Conservation (phyloP, 1,140 invertebrate genomes). For the Cherax destructor region DNA sequence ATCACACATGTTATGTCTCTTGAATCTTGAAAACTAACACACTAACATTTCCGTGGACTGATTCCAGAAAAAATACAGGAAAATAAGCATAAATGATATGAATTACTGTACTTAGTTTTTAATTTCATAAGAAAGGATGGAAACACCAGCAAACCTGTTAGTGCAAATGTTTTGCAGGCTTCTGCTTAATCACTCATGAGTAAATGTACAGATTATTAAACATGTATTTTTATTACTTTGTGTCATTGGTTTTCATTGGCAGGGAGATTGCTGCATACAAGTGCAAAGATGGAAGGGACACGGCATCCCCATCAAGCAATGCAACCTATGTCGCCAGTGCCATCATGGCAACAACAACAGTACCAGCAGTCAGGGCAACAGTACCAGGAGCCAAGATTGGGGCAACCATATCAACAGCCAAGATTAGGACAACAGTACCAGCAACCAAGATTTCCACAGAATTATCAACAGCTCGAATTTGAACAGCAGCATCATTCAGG, state of each 20-base stretch:
- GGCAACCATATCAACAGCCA: neutral
- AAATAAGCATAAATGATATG: no score
- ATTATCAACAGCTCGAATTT: neutral
- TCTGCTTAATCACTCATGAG: no score
- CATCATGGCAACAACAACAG: slow-evolving; percentile 2
- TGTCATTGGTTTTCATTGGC: neutral
- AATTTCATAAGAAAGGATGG: no score
- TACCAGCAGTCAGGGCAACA: neutral
- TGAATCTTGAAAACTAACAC: no score
- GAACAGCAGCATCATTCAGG: neutral
- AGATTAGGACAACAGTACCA: slow-evolving; percentile 1
- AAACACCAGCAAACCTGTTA: no score
- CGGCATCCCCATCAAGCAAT: neutral
- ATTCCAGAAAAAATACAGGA: no score
- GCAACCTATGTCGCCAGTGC: neutral
- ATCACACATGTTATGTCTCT: no score
- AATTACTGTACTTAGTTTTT: no score
- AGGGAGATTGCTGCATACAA: neutral
- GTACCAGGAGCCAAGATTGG: neutral
- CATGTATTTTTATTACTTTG: no score
- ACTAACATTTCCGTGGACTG: no score
- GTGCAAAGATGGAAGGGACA: neutral
- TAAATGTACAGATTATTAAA: no score
- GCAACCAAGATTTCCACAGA: neutral
- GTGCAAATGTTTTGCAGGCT: no score